phyloP scores from a whole-genome alignment of 2,888 invertebrate species.

The Melolontha melolontha region DNA sequence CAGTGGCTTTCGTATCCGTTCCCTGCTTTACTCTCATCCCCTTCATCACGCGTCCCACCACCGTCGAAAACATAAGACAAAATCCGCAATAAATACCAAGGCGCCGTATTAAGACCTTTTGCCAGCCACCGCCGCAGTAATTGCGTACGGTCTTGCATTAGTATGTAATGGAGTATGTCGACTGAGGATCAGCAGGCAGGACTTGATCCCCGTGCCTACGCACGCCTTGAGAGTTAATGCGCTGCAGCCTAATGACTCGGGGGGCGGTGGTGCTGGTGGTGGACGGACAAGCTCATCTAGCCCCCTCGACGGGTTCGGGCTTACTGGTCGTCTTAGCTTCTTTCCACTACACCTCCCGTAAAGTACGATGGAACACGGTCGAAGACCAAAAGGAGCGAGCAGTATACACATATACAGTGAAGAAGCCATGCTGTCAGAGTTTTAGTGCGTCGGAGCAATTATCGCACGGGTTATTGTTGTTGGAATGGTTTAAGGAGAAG shows the following conservation, averaged over 20 bases:
- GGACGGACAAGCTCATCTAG: slow-evolving; percentile 52
- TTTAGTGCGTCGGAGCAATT: slow-evolving; percentile 59
- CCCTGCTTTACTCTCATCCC: not conserved
- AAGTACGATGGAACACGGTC: not conserved
- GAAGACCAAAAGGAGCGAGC: slow-evolving; percentile 10
- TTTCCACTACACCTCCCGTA: slow-evolving; percentile 33
- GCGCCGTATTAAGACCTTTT: slow-evolving; percentile 41
- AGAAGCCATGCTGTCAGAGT: not conserved
- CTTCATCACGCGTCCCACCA: not conserved
- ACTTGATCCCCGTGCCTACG: slow-evolving; percentile 62
- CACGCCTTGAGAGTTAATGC: slow-evolving; percentile 63
- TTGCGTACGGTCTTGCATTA: slow-evolving; percentile 55
- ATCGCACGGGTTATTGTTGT: slow-evolving; percentile 65
- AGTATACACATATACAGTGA: not conserved
- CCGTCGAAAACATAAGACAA: slow-evolving; percentile 39
- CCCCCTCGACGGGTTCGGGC: slow-evolving; percentile 32
- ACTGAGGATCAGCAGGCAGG: slow-evolving; percentile 58
- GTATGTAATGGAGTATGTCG: slow-evolving; percentile 63
- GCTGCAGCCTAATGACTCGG: slow-evolving; percentile 63
- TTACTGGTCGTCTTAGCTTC: slow-evolving; percentile 56
- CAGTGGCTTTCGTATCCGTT: slow-evolving; percentile 22
- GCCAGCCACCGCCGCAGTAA: slow-evolving; percentile 38
- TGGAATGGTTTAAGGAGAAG: slow-evolving; percentile 60
- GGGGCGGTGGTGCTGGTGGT: slow-evolving; percentile 56
- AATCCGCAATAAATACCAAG: slow-evolving; percentile 37